These are phyloP conservation scores for Leptinotarsa defecta DNA, from an alignment of 1,140 invertebrate species.

Conservation along the genomic window DNA sequence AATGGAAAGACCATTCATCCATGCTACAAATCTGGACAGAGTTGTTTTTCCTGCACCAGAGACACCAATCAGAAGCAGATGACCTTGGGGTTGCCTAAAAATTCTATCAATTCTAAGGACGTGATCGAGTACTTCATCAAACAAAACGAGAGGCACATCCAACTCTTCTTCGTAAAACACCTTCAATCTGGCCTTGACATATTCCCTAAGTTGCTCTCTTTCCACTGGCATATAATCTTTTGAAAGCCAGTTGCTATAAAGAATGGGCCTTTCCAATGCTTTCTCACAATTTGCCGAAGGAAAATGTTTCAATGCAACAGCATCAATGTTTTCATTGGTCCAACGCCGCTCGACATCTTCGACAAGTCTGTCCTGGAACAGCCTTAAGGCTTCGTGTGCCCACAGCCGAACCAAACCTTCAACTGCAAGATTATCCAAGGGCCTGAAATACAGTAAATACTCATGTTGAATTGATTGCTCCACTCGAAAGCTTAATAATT, in stretches of 20 bases:
- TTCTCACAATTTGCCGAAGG: slow-evolving; percentile 83
- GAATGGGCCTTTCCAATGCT: slow-evolving; percentile 86
- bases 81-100: slow-evolving; percentile 95
- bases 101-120: slow-evolving; percentile 98
- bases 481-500: slow-evolving; percentile 11
- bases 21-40: slow-evolving; percentile 97
- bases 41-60: slow-evolving; percentile 99
- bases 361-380: slow-evolving; percentile 97
- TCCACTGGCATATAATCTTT: slow-evolving; percentile 98
- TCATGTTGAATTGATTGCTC: too few species aligned
- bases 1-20: slow-evolving; percentile 99
- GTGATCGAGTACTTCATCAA: slow-evolving; percentile 98
- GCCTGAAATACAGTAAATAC: slow-evolving; percentile 59
- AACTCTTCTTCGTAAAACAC: slow-evolving; percentile 99
- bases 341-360: slow-evolving; percentile 92
- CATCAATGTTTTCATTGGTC: slow-evolving; percentile 98
- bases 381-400: slow-evolving; percentile 96
- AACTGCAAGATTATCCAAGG: slow-evolving; percentile 86
- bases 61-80: slow-evolving; percentile 94
- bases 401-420: slow-evolving; percentile 96
- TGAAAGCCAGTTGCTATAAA: slow-evolving; percentile 98
- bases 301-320: slow-evolving; percentile 94
- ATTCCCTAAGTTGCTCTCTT: slow-evolving; percentile 92
- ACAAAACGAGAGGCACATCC: slow-evolving; percentile 96
- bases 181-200: slow-evolving; percentile 95